Base-by-base conservation (phyloP, 1,140 invertebrate species). In the Caenorhabditis latens region DNA sequence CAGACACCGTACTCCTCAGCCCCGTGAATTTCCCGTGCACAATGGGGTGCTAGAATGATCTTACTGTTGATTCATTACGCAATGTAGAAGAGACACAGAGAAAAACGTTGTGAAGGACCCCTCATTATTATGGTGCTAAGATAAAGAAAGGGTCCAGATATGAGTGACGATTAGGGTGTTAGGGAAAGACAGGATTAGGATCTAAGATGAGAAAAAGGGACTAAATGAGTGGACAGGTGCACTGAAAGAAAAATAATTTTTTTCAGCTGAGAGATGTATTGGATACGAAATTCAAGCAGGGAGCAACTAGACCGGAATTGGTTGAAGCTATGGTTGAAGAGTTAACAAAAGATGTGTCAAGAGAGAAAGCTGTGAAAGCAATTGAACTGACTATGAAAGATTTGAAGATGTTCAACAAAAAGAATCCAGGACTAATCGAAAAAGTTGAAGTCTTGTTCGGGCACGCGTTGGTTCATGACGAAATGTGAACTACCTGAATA, bases 291-390 rank as follows among this genome's bases (percentile, higher is more conserved):
- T 79, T 46, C 19, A 19, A 24, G 19, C 46, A 48, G 53, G 71
- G 71, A 24, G 71, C 71, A n/a, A 21, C 71, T 11, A 43, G 71
- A 24, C n/a, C 71, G 24, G 32, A 79, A 79, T 43, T 79, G 11
- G 71, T 79, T 24, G 71, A 79, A 19, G 71, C 71, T 48, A 79
- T 79, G 71, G 71, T 79, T 24, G 71, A 79, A 19, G 71, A 79
- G 42, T 79, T 79, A 46, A 79, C 71, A 50, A 79, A 79, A n/a
- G 71, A 79, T 79, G 71, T 79, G n/a, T 50, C 50, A 50, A 48
- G 71, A 14, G 71, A 79, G 19, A 79, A 79, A 21, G 71, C 71
- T 46, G 71, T 79, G 7, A 79, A 79, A 50, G 71, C 71, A 48
- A 79, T 79, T 19, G 71, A 48, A 50, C 71, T 50, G 71, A 79